These are phyloP conservation scores for Drosophila melanica DNA, from an alignment of 1,140 invertebrate species.

Conservation along the genomic window DNA sequence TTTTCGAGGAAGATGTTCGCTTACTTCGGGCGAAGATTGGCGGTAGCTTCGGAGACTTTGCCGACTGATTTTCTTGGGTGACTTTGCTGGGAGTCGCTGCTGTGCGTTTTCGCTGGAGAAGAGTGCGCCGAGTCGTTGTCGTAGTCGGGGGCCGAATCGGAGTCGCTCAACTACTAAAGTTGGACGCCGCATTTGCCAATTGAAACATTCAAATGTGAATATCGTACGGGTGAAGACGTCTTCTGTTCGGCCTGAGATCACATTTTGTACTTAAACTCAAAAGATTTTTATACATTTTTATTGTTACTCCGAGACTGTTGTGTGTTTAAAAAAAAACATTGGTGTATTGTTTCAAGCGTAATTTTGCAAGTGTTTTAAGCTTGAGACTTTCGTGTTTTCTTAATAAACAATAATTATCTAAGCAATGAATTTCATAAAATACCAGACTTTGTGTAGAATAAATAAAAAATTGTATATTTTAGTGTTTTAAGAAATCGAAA, in stretches of 20 bases:
- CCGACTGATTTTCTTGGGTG: conserved; percentile 51
- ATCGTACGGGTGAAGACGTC: conserved; percentile 83
- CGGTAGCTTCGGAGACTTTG: conserved; percentile 44
- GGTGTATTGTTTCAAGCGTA: conserved; percentile 22
- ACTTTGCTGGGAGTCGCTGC: conserved; percentile 36
- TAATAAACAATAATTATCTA: neutral
- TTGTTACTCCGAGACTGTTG: conserved; percentile 34
- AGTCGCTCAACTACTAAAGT: conserved; percentile 77
- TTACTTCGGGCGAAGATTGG: conserved; percentile 46
- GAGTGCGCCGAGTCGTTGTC: conserved; percentile 29
- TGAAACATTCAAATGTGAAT: conserved; percentile 84
- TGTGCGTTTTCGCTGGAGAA: conserved; percentile 60
- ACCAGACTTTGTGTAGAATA: conserved; percentile 15
- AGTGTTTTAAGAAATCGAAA: neutral
- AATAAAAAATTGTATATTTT: neutral
- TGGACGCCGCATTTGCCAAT: conserved; percentile 82
- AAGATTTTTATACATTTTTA: conserved; percentile 21
- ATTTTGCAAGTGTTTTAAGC: conserved; percentile 10
- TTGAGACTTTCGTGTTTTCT: conserved; percentile 19
- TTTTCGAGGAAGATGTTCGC: conserved; percentile 55
- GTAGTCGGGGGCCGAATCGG: conserved; percentile 50
- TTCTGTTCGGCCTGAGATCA: conserved; percentile 69
- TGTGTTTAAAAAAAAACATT: conserved; percentile 10
- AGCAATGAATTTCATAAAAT: neutral
- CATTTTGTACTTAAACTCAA: conserved; percentile 51